These are phyloP conservation scores for Drosophila bunnanda DNA, from an alignment of 2,888 invertebrate species.

Conservation along the genomic window DNA sequence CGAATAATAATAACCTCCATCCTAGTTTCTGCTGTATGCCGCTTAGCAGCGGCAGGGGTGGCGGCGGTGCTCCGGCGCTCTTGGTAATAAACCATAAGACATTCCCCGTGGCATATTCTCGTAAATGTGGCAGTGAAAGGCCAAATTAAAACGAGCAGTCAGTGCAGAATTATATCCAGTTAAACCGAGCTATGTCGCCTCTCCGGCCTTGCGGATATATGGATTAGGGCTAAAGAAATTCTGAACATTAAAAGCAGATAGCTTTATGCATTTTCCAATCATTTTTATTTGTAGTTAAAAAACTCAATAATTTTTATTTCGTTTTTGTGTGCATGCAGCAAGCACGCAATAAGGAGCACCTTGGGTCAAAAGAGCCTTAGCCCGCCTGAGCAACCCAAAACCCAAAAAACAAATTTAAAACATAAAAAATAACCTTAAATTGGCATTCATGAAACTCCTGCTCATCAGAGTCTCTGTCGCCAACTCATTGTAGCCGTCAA, in stretches of 20 bases:
- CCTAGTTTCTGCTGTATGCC: conserved; percentile 49
- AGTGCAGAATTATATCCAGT: conserved; percentile 15
- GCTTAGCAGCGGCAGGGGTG: conserved; percentile 15
- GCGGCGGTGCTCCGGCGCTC: conserved; percentile 9
- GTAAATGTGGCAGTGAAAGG: conserved; percentile 55
- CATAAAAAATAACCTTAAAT: conserved; percentile 51
- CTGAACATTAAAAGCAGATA: not conserved
- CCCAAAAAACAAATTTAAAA: conserved; percentile 12
- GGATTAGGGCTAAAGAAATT: not conserved
- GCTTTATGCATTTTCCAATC: not conserved
- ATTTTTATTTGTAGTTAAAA: not conserved
- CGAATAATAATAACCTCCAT: conserved; percentile 68
- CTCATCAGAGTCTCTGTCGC: conserved; percentile 22
- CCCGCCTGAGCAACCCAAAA: conserved; percentile 13
- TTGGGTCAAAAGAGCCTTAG: conserved; percentile 28
- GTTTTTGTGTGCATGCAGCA: conserved; percentile 33
- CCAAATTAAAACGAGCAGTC: conserved; percentile 53
- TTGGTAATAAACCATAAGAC: conserved; percentile 70
- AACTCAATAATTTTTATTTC: not conserved
- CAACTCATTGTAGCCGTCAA: conserved; percentile 40
- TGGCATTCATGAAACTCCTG: conserved; percentile 49
- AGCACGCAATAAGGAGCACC: conserved; percentile 52
- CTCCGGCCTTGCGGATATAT: not conserved
- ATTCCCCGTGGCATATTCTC: conserved; percentile 59
- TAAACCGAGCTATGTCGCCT: not conserved